Evolutionary conservation across 2,113 vertebrate species (phyloP).

Genomic region (Bungarus multicinctus): DNA sequence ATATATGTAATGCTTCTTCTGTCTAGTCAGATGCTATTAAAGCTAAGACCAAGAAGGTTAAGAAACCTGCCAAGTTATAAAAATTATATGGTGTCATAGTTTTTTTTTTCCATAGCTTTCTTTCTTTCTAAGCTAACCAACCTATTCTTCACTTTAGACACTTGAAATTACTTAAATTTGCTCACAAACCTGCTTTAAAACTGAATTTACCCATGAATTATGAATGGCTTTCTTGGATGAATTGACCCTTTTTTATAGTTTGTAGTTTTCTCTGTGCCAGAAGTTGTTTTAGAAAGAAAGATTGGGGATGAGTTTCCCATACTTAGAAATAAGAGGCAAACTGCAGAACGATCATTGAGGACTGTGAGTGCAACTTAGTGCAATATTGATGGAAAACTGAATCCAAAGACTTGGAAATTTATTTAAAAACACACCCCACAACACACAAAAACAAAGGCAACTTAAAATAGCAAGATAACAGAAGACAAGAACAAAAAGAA

Average conservation of each 20-base stretch:
- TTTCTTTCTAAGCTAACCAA: background rate
- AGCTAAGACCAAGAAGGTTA: background rate
- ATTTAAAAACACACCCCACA: background rate
- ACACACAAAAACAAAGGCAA: background rate
- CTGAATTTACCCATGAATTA: slow-evolving; percentile 24
- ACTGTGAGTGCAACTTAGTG: background rate
- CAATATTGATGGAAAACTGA: background rate
- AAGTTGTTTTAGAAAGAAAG: slow-evolving; percentile 37
- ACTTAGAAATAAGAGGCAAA: slow-evolving; percentile 26
- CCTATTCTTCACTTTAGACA: background rate
- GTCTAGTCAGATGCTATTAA: background rate
- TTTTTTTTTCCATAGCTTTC: background rate
- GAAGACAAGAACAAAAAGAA: too few species aligned
- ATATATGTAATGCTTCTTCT: background rate
- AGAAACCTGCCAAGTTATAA: background rate
- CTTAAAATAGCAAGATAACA: too few species aligned
- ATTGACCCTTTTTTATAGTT: slow-evolving; percentile 29
- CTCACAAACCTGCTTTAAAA: background rate
- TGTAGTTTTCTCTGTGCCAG: slow-evolving; percentile 36
- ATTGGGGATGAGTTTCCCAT: background rate
- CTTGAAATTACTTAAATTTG: slow-evolving; percentile 18
- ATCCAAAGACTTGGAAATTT: background rate
- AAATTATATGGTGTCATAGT: background rate
- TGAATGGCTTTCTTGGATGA: slow-evolving; percentile 31
- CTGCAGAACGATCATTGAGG: background rate